Conservation (phyloP, 2,113 vertebrate species). For the Dasyurus viverrinus region DNA sequence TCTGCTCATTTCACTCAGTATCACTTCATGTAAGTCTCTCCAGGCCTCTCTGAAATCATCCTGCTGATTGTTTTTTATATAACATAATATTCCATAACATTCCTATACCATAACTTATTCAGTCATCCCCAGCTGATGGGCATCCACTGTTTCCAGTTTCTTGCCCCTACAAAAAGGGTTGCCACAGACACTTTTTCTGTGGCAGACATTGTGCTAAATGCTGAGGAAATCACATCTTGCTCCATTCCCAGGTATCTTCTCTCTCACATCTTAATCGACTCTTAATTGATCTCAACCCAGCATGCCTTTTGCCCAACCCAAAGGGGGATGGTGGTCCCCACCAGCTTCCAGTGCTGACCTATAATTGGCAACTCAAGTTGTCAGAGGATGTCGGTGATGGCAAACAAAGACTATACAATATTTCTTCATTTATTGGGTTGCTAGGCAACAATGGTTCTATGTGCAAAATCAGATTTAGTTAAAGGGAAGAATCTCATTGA, state of each 20-base stretch:
- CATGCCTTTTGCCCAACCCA: neutral
- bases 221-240: neutral
- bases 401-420: neutral
- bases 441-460: neutral
- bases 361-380: neutral
- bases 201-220: neutral
- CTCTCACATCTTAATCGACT: neutral
- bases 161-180: too few species aligned
- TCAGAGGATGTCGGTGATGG: neutral
- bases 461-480: slow-evolving; percentile 1
- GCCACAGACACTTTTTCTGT: neutral
- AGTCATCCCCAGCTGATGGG: too few species aligned
- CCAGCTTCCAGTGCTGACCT: neutral
- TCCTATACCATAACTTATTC: too few species aligned
- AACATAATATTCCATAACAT: too few species aligned
- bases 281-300: neutral
- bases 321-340: neutral
- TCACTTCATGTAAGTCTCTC: too few species aligned
- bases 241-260: neutral
- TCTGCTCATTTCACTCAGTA: too few species aligned
- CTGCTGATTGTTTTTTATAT: too few species aligned
- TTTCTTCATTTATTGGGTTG: neutral
- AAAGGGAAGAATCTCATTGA: neutral
- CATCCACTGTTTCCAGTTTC: too few species aligned
- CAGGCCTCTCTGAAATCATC: too few species aligned